Base-by-base conservation (phyloP, 1,140 invertebrate species). In the Magallana gigas region DNA sequence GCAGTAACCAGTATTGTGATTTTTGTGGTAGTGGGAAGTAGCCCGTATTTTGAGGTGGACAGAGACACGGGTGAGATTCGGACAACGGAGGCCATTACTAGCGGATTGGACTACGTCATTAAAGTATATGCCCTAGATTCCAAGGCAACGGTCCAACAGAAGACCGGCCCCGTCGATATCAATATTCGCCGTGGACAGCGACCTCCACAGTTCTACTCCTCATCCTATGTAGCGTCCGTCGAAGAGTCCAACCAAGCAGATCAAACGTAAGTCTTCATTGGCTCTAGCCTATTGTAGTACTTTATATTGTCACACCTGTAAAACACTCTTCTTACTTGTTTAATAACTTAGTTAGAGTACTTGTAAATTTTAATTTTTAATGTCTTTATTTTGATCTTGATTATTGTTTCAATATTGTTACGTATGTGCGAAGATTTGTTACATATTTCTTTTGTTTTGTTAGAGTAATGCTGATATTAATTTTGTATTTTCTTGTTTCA, bases 71-170 rank as follows among this genome's bases (percentile, higher is more conserved):
- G 86, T 1, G 48, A 23, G 16, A 87, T 87, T 18, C 58, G 23
- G 16, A 87, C 62, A 9, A 87, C 83, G 12, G 12, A 29, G 14
- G 57, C 18, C 14, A 84, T 87, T n/a, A 82, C 57, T n/a, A 84
- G 59, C 48, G 57, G 36, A 8, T 18, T 48, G 14, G 62, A 76
- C 23, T 87, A 68, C 36, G 57, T 59, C 5, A 83, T 87, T 57
- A 83, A 68, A 57, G 86, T 76, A 23, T 87, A 84, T 62, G 86
- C 83, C 36, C n/a, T 71, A 0, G 86, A 87, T 83, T 48, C 29
- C n/a, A 71, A 71, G 57, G 81, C 60, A 14, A n/a, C 56, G 14
- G 48, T 23, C n/a, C 57, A 76, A 36, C 86, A 87, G 29, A 87
- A 57, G 60, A 87, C 81, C 8, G 8, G 23, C 36, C 71, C 64